Conservation (phyloP, 2,888 invertebrate species). For the Drosophila anceps region DNA sequence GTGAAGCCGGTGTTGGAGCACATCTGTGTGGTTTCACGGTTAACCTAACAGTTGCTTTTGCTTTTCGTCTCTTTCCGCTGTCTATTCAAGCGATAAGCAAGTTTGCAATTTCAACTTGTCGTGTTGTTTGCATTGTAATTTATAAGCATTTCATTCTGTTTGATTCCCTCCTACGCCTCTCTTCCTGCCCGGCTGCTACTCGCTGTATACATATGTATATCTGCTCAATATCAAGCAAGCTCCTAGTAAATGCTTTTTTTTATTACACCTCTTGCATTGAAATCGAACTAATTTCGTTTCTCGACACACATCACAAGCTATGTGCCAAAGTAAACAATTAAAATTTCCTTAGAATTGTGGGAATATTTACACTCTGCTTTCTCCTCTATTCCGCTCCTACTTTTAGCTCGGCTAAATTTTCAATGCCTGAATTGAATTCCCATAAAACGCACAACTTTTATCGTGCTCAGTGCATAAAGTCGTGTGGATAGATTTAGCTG, state of each 20-base stretch:
- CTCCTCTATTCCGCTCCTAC: neutral
- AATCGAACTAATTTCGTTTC: conserved; percentile 44
- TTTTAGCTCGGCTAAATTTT: conserved; percentile 24
- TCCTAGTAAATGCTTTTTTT: conserved; percentile 32
- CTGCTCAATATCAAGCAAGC: conserved; percentile 36
- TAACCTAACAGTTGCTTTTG: conserved; percentile 14
- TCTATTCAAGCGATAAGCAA: conserved; percentile 45
- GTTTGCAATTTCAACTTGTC: conserved; percentile 55
- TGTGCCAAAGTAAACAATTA: conserved; percentile 62
- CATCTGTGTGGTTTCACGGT: conserved; percentile 46
- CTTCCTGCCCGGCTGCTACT: neutral
- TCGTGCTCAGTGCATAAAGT: conserved; percentile 30
- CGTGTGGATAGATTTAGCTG: conserved; percentile 21
- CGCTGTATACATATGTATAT: neutral
- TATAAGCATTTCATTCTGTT: conserved; percentile 39
- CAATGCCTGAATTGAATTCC: conserved; percentile 49
- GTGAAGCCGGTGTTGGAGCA: conserved; percentile 9
- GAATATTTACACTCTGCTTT: conserved; percentile 10
- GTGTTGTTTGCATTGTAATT: conserved; percentile 53
- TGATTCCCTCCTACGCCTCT: neutral
- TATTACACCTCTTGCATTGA: conserved; percentile 40
- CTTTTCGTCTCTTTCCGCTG: neutral
- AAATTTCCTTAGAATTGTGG: conserved; percentile 42
- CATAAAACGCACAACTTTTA: conserved; percentile 56
- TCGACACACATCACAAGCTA: conserved; percentile 40